Base-by-base conservation (phyloP, 2,888 invertebrate species). In the Cheilosia vernalis region DNA sequence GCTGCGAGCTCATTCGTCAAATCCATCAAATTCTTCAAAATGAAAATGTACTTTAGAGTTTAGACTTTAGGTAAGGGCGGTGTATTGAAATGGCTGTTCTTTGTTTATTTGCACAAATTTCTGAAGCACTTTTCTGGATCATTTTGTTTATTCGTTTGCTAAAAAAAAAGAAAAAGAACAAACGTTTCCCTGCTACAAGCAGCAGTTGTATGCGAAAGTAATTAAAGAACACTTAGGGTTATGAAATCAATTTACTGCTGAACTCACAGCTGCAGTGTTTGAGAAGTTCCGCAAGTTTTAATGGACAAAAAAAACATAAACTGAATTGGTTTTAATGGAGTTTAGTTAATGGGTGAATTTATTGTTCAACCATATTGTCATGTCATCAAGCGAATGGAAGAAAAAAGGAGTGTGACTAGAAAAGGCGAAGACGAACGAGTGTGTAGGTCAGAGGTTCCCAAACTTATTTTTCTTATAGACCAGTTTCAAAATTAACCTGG, bases 261-360 rank as follows among this genome's bases (percentile, higher is more conserved):
- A 19, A 19, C 51, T 51, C 51, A 51, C 24, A 51, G 51, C 51
- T 51, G 51, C 51, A 51, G 13, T 17, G 33, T 55, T 55, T 55
- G 30, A 55, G 15, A 21, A 55, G 33, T 55, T 55, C 55, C 55
- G 55, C 55, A 55, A 33, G 9, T 55, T 33, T 55, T 30, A 21
- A 53, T 24, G 10, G 21, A 6, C 4, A 15, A 15, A 27, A 53
- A 13, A 15, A 13, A 21, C n/a, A 53, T 15, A 53, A 24, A 53
- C 13, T 53, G 51, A 53, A 53, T 53, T 53, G 21, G 24, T 53
- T 53, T 27, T 53, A 53, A 53, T 53, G 51, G 51, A 53, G 9
- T 47, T 47, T 47, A 47, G 47, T 47, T 19, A 19, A 13, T 19
- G 19, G 49, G 49, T 4, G 27, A 30, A 33, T 17, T 33, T 9